Evolutionary conservation across 2,113 vertebrate genomes (phyloP), one percentile per base, ranked within the genome.

Genomic region (Chitala chitala): DNA sequence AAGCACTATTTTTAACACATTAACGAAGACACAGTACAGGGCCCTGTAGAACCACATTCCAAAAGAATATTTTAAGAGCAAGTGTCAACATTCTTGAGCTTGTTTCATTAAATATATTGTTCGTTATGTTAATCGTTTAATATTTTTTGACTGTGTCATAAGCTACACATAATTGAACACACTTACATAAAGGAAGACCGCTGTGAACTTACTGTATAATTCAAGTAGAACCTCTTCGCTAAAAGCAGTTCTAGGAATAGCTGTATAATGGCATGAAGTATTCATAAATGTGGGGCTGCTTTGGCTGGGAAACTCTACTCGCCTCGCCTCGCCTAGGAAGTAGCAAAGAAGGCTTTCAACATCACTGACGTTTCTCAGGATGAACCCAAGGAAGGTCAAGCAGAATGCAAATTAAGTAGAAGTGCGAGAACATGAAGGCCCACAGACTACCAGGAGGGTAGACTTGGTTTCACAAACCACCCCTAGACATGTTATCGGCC

Each of bases 171-270:
- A 7, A 36, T 33, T 42, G 33, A 20, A 12, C 40, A 53, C 26
- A n/a, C 42, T 22, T 13, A 61, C 48, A 31, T 13, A 36, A 53
- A 54, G 29, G 40, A 53, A 36, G 40, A 76, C 20, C 70, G 65
- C 40, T 70, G 26, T 54, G 48, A 71, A 36, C 72, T 50, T 71
- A 58, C 54, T 75, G 64, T 73, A 69, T 75, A 53, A 71, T 74
- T 29, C 20, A 77, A 55, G 44, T 44, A 48, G 55, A 70, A 15
- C 48, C 15, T 54, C 42, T 6, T 69, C 26, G 26, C 40, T 79
- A 64, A 71, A 71, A 71, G 56, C 24, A 71, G 44, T 51, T 66
- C 48, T 58, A 77, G 69, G 48, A 56, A 73, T 75, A 70, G 29
- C 66, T 64, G 29, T 53, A 51, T 71, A 66, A 72, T 75, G 38